Percentiles rank a stretch among this genome's conserved stretches.
Evolutionary conservation across 2,797 vertebrate genomes (phyloP).

Genomic region (Numenius phaeopus): DNA sequence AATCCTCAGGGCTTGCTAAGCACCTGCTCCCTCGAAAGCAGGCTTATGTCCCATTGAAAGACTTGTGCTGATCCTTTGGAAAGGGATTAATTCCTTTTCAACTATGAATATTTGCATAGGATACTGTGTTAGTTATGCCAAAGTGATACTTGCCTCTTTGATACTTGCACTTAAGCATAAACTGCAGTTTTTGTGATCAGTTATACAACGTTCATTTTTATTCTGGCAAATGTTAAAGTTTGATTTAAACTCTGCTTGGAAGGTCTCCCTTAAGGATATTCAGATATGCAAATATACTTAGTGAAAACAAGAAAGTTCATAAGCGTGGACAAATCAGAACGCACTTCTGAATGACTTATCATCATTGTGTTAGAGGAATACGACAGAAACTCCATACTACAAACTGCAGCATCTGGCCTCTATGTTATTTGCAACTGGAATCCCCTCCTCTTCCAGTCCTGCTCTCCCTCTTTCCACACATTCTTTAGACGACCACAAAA

Average conservation of each 20-base stretch:
- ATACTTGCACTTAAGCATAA: neutral
- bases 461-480: neutral
- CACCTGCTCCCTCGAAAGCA: slow-evolving; percentile 39
- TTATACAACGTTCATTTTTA: neutral
- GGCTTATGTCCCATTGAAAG: slow-evolving; percentile 24
- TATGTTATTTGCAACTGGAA: neutral
- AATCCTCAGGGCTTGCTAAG: slow-evolving; percentile 20
- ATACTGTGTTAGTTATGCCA: neutral
- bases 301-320: neutral
- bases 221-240: neutral
- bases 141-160: neutral
- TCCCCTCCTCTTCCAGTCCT: neutral
- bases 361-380: neutral
- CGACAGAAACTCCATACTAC: neutral
- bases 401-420: neutral
- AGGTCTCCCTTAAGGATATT: neutral
- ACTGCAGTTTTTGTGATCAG: neutral
- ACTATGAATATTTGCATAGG: slow-evolving; percentile 5
- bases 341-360: neutral
- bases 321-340: neutral
- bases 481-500: neutral
- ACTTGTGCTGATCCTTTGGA: neutral
- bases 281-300: neutral
- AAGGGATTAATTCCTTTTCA: slow-evolving; percentile 40
- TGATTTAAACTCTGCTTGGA: neutral